These are phyloP conservation scores for Cyprinodon variegatus DNA, from an alignment of 2,113 vertebrate species.

Conservation along the genomic window DNA sequence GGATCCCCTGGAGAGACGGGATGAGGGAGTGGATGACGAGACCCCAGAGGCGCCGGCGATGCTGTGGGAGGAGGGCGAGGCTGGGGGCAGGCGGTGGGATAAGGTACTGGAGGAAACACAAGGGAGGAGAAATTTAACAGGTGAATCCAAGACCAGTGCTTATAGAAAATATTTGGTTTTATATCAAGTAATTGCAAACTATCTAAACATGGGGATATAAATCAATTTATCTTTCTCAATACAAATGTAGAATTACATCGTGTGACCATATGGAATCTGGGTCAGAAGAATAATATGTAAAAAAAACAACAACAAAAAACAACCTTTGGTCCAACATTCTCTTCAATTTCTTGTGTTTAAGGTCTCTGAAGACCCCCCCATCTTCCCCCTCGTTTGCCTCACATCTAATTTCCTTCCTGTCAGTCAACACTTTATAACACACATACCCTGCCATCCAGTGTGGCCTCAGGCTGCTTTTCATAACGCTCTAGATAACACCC, in stretches of 20 bases:
- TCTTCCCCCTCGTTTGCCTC: not conserved
- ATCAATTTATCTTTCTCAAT: not conserved
- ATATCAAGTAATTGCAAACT: too few relatives aligned
- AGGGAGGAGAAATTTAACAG: too few relatives aligned
- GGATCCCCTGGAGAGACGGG: constrained; percentile 87
- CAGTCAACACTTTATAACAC: constrained; percentile 3
- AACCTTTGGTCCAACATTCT: too few relatives aligned
- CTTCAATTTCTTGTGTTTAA: not conserved
- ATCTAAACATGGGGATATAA: too few relatives aligned
- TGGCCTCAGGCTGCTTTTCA: constrained; percentile 69
- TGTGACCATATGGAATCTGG: not conserved
- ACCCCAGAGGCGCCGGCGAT: constrained; percentile 76
- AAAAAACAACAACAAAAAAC: not conserved
- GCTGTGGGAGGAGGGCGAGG: constrained; percentile 88
- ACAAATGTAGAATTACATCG: not conserved
- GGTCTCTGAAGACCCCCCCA: not conserved
- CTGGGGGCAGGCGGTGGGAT: constrained; percentile 78
- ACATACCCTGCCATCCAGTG: constrained; percentile 2
- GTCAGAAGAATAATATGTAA: not conserved
- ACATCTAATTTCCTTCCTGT: not conserved
- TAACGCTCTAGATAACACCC: constrained; percentile 76
- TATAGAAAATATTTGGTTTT: too few relatives aligned
- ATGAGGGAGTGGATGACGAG: constrained; percentile 79
- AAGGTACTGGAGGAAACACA: constrained; percentile 71
- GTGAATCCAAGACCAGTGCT: too few relatives aligned